phyloP scores from a whole-genome alignment of 2,113 vertebrate genomes.

The Pristiophorus japonicus region DNA sequence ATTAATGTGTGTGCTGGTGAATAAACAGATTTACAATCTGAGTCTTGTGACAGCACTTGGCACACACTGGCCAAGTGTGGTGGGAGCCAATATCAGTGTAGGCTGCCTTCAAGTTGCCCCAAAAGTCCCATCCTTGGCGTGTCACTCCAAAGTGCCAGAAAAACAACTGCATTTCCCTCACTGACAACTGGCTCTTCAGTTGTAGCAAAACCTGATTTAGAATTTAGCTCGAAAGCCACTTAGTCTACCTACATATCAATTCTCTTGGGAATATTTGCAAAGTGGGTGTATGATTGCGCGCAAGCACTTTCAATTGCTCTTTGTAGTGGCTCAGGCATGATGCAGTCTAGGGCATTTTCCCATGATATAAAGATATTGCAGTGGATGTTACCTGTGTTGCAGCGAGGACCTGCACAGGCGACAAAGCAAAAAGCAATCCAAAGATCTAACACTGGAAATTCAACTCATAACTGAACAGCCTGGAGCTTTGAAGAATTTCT shows the following conservation, averaged over 20 bases:
- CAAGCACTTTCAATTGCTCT: not conserved
- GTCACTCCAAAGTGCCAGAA: not conserved
- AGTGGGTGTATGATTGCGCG: not conserved
- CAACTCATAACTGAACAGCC: not conserved
- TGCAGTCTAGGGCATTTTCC: not conserved
- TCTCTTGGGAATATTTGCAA: not conserved
- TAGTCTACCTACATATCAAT: not conserved
- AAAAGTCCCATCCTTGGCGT: not conserved
- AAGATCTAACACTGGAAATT: not conserved
- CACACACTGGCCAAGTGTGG: not conserved
- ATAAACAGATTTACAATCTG: constrained; percentile 30
- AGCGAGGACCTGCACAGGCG: not conserved
- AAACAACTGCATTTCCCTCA: not conserved
- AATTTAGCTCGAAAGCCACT: not conserved
- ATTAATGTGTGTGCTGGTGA: constrained; percentile 29
- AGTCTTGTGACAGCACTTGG: constrained; percentile 17
- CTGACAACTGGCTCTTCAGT: not conserved
- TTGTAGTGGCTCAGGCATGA: not conserved
- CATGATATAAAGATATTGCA: not conserved
- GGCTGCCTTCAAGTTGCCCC: not conserved
- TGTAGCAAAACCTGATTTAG: not conserved
- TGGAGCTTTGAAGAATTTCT: not conserved
- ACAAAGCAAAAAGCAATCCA: no score
- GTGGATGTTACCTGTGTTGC: not conserved
- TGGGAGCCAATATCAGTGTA: not conserved